Conservation (phyloP, 2,797 vertebrate species). For the Rhinella marina region DNA sequence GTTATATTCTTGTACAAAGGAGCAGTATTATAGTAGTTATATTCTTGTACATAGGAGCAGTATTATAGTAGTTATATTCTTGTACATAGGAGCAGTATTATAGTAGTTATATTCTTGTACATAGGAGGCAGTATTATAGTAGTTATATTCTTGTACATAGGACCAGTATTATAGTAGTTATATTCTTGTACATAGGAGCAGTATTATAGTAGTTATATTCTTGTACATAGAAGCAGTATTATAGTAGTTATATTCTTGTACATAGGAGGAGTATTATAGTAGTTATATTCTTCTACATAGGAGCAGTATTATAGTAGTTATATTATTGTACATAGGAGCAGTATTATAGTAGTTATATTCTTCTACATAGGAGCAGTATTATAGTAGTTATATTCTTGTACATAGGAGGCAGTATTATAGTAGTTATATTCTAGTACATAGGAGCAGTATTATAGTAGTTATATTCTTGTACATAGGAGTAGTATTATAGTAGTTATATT, state of each 20-base stretch:
- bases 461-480: neutral
- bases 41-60: conserved; percentile 10
- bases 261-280: neutral
- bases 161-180: neutral
- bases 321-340: neutral
- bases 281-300: neutral
- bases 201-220: conserved; percentile 19
- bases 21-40: conserved; percentile 13
- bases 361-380: neutral
- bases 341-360: conserved; percentile 18
- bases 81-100: neutral
- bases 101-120: conserved; percentile 14
- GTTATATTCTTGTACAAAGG: neutral
- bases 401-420: neutral
- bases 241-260: neutral
- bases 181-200: neutral
- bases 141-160: neutral
- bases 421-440: conserved; percentile 9
- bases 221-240: conserved; percentile 7
- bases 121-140: neutral
- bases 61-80: conserved; percentile 18
- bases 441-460: conserved; percentile 3
- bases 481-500: conserved; percentile 4
- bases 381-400: conserved; percentile 16
- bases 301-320: conserved; percentile 13